Conservation (phyloP, 2,113 vertebrate genomes). For the Cyprinodon variegatus region DNA sequence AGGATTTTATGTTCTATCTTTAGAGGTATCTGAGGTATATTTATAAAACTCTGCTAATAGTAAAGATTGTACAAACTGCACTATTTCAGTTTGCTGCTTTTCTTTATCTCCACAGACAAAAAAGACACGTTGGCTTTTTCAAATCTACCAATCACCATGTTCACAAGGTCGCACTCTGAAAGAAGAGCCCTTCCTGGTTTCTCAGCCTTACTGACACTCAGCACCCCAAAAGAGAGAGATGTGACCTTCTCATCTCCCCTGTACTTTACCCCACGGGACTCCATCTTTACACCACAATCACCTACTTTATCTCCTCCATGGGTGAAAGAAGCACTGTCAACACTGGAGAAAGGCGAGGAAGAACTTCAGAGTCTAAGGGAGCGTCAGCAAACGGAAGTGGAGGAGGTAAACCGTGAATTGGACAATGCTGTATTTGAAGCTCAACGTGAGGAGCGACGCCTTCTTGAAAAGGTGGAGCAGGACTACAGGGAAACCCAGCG, state of each 20-base stretch:
- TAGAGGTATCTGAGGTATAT: too few species aligned
- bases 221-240: constrained; percentile 44
- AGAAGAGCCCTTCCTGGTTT: constrained; percentile 70
- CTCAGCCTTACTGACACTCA: constrained; percentile 67
- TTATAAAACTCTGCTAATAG: background rate
- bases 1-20: too few species aligned
- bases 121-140: constrained; percentile 8
- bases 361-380: constrained; percentile 72
- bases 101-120: constrained; percentile 46
- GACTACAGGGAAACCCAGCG: constrained; percentile 70
- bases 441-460: constrained; percentile 73
- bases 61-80: background rate
- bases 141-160: constrained; percentile 46
- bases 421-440: constrained; percentile 73
- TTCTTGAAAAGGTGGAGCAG: constrained; percentile 75
- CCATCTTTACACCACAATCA: constrained; percentile 47
- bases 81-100: constrained; percentile 1
- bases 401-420: constrained; percentile 69
- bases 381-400: constrained; percentile 70
- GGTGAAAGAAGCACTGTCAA: constrained; percentile 72
- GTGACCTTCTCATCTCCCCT: constrained; percentile 34
- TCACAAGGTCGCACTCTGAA: constrained; percentile 68
- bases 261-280: constrained; percentile 43
- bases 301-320: constrained; percentile 61
- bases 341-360: constrained; percentile 67